Evolutionary conservation across 2,888 invertebrate species (phyloP), one percentile per base, ranked within the genome.

Genomic region (Melinaea menophilus): DNA sequence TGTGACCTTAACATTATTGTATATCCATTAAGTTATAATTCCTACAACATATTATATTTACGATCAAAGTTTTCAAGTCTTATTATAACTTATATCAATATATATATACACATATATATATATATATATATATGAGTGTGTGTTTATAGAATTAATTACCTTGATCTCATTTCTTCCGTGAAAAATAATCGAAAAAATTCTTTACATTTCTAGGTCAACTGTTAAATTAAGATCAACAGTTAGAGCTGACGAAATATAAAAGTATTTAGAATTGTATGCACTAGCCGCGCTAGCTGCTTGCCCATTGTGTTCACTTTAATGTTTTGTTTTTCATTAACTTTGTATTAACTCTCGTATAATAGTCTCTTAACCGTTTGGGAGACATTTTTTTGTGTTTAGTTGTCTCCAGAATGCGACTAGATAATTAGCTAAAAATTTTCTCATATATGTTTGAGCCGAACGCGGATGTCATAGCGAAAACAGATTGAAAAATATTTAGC

Each of bases 211-310:
- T 64, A 64, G 66, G 66, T 64, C 66, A 59, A 56, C 62, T 59
- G 61, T 59, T 59, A 59, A 58, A 66, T 61, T 66, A 62, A 57
- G 35, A 64, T 55, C 47, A 59, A 64, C 66, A 64, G 66, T 66
- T 66, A 64, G 59, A 59, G 12, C 56, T 64, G 64, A 62, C 59
- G 64, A 57, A 55, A 59, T 55, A 55, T 55, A 59, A 57, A 55
- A 60, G 54, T 51, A 57, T 60, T 55, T 56, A 59, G 51, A 59
- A 48, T 57, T 56, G 45, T 56, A 56, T 31, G 59, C 63, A 59
- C 45, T 45, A 54, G 41, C 54, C 31, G 45, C 56, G 55, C 41
- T 35, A 22, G 22, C 31, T 55, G 54, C 35, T 57, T 57, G 46
- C 9, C 33, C 46, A 46, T 55, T 45, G 45, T 55, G 34, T 41